A percentile compares a stretch with the other conserved stretches of the same genome.
Evolutionary conservation across 2,113 vertebrate species (phyloP).

Genomic region (Bambusicola thoracicus): DNA sequence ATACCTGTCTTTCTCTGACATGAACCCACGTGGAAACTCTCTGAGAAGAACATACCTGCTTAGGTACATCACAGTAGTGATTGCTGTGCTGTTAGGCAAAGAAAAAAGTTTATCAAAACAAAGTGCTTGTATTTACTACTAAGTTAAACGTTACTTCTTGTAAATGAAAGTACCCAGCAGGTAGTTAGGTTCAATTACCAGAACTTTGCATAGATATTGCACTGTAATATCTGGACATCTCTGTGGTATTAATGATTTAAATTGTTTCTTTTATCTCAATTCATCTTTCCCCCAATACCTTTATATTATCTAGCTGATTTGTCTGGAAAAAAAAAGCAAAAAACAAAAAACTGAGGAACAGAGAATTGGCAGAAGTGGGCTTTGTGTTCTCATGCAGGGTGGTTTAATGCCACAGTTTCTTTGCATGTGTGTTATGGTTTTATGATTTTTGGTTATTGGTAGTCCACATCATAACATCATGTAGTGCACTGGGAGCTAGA

Average conservation of each 20-base stretch:
- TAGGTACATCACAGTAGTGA: not conserved
- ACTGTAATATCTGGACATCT: not conserved
- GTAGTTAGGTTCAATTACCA: not conserved
- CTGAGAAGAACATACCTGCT: not conserved
- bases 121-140: not conserved
- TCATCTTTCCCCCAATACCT: accelerated
- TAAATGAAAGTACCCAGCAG: not conserved
- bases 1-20: not conserved
- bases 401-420: not conserved
- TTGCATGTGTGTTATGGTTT: no score
- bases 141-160: not conserved
- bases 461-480: no score
- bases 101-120: not conserved
- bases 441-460: no score
- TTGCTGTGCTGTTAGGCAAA: not conserved
- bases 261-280: not conserved
- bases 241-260: not conserved
- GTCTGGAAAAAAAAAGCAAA: not conserved
- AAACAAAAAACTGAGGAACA: not conserved
- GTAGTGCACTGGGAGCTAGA: no score
- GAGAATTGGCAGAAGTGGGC: not conserved
- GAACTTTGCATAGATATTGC: not conserved
- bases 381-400: not conserved
- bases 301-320: not conserved
- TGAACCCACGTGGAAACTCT: not conserved